phyloP scores from a whole-genome alignment of 2,888 invertebrate species.

The Apotomis betuletana region DNA sequence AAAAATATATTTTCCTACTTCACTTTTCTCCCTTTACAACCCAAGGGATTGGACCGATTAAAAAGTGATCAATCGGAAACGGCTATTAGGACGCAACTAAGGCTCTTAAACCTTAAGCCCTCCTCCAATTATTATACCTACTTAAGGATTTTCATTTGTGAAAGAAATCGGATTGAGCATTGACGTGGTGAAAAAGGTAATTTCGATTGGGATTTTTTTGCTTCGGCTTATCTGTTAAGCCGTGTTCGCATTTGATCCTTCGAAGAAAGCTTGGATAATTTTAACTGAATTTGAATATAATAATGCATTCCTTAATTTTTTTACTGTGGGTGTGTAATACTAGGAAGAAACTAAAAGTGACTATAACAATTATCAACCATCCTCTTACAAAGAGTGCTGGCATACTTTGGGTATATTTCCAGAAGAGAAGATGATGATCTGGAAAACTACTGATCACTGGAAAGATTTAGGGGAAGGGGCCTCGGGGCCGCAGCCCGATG shows the following conservation, averaged over 20 bases:
- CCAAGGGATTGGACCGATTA: constrained; percentile 28
- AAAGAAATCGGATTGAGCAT: constrained; percentile 6
- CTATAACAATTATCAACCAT: too few species aligned
- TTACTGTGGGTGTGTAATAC: too few species aligned
- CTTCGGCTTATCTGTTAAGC: constrained; percentile 14
- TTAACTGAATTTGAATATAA: background rate
- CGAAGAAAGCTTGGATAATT: background rate
- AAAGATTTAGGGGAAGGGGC: too few species aligned
- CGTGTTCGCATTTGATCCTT: constrained; percentile 1
- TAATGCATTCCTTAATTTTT: too few species aligned
- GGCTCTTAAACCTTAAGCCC: constrained; percentile 29
- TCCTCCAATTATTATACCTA: constrained; percentile 22
- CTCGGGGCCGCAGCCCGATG: too few species aligned
- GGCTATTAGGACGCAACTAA: constrained; percentile 15
- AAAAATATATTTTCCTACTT: too few species aligned
- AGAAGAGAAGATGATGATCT: too few species aligned
- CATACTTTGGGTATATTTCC: too few species aligned
- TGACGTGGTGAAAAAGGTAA: constrained; percentile 7
- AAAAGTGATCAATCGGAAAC: constrained; percentile 29
- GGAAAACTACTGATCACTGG: too few species aligned
- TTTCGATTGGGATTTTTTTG: constrained; percentile 16
- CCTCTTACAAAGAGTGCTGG: too few species aligned
- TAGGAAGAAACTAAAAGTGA: too few species aligned
- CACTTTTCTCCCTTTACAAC: too few species aligned
- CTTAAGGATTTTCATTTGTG: constrained; percentile 29